Evolutionary conservation across 2,888 invertebrate genomes (phyloP), one percentile per base, ranked within the genome.

Genomic region (Harmothoe impar): DNA sequence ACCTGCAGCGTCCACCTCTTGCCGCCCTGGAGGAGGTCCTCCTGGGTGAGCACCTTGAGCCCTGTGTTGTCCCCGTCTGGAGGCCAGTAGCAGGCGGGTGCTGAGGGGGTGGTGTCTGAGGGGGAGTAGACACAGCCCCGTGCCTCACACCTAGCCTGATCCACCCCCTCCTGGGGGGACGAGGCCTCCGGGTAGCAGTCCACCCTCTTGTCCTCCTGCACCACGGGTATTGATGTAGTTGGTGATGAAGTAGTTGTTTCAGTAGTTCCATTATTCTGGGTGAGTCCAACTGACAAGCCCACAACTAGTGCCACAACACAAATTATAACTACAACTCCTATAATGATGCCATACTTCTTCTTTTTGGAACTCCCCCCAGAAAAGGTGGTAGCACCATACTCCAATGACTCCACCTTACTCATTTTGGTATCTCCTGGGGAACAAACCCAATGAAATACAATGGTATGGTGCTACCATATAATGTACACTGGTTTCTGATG

Each of bases 1-100:
- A 86, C 12, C 54, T 86, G 81, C 56, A 86, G 54, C 17, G 54
- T 86, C 86, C 86, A 86, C 54, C 86, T 52, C 86, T 31, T 86
- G 3, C 86, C 86, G 7, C 25, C 81, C 77, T 84, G 23, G 52
- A 33, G 17, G 15, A 54, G 12, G 23, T 54, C 31, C 86, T 86
- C 86, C 52, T 25, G 20, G n/a, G 54, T 31, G 23, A 84, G 43
- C 29, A 86, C 86, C 25, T 86, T 86, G 25, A 86, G 31, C n/a
- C 86, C 86, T 1, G 52, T 52, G 56, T 54, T 10, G 7, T 23
- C 54, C 20, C 86, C 86, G n/a, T 86, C 86, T 52, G 15, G n/a
- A 20, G 86, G 86, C 25, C 25, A 86, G 56, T 54, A 86, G 56
- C 86, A 86, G n/a, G 33, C 54, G 12, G 86, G 86, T 54, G 54